Percentiles rank a stretch among this genome's conserved stretches.
Conservation (phyloP, 2,113 vertebrate species). For the Otocyon megalotis region DNA sequence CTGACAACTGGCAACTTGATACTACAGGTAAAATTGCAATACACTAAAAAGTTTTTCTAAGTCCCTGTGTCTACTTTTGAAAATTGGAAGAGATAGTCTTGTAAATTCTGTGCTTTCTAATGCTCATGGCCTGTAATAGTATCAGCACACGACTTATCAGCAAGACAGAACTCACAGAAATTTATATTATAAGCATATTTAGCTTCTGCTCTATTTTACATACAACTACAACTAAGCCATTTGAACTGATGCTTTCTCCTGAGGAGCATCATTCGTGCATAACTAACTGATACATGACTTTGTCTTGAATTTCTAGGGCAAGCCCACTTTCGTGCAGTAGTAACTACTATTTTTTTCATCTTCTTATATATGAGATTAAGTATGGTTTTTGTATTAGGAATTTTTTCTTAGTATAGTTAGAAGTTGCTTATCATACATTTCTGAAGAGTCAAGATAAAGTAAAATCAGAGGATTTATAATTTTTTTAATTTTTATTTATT, state of each 20-base stretch:
- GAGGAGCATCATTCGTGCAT: background rate
- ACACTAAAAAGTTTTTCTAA: conserved; percentile 13
- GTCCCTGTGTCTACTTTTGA: background rate
- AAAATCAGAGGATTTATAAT: background rate
- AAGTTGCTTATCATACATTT: background rate
- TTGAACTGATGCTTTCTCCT: background rate
- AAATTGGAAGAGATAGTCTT: conserved; percentile 49
- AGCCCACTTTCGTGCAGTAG: background rate
- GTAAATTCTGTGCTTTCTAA: background rate
- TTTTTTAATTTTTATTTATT: no score
- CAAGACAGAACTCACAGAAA: background rate
- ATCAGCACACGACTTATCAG: background rate
- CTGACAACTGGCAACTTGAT: background rate
- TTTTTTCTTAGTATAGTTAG: background rate
- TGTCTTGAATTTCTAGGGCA: background rate
- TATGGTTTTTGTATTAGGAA: background rate
- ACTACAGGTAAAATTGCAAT: conserved; percentile 44
- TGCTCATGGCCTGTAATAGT: background rate
- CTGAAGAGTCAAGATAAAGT: background rate
- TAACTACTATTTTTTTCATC: background rate
- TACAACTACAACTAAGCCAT: background rate
- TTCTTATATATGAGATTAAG: background rate
- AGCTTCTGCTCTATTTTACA: background rate
- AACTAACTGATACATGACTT: background rate
- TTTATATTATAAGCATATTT: background rate